Evolutionary conservation across 30 jellyfish, hydroid and myxozoan genomes (phyloP).

Genomic region (Calvadosia cruxmelitensis): DNA sequence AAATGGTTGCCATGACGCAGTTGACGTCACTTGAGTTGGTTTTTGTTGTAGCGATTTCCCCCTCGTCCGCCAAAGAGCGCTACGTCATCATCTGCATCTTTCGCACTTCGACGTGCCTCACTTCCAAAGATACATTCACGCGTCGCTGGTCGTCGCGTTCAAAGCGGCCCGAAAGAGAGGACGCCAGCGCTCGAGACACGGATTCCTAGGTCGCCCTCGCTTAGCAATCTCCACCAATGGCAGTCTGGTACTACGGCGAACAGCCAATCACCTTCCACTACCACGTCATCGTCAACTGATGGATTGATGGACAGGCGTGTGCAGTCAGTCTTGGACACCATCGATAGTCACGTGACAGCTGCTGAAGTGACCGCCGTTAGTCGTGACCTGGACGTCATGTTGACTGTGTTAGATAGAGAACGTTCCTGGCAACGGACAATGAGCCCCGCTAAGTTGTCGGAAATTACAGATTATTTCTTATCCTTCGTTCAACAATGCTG

Average conservation of each 20-base stretch:
- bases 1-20: not conserved
- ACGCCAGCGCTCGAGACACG: not conserved
- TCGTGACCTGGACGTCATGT: not conserved
- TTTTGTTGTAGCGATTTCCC: not conserved
- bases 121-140: constrained; percentile 1
- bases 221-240: too few relatives aligned
- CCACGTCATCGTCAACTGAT: too few relatives aligned
- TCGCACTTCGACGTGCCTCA: not conserved
- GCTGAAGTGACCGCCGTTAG: too few relatives aligned
- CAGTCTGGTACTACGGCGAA: too few relatives aligned
- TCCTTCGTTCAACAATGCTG: not conserved
- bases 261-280: too few relatives aligned
- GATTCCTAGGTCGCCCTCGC: not conserved
- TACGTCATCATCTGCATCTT: constrained; percentile 12
- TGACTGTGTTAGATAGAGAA: not conserved
- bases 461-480: not conserved
- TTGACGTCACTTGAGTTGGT: not conserved
- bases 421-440: not conserved
- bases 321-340: too few relatives aligned
- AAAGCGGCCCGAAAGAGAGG: constrained; percentile 88
- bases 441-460: too few relatives aligned
- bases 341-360: too few relatives aligned
- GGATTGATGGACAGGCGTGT: too few relatives aligned
- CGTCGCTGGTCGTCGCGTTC: constrained; percentile 38
- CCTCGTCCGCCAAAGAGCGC: constrained; percentile 34